Conservation (phyloP, 2,113 vertebrate species). For the Oryzias javanicus region DNA sequence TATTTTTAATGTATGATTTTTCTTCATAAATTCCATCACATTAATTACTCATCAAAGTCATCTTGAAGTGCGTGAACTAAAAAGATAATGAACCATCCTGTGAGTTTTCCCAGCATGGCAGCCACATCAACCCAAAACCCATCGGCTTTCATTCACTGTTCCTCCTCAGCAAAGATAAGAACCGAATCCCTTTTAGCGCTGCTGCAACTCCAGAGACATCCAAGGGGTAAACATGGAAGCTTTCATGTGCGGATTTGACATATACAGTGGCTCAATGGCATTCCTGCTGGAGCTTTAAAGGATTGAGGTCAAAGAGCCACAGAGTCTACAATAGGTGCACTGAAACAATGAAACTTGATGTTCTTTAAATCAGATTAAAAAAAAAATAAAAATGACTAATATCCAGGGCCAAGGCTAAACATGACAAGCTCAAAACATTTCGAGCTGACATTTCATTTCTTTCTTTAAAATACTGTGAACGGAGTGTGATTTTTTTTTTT, state of each 20-base stretch:
- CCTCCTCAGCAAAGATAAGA: slow-evolving; percentile 38
- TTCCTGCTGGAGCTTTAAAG: neutral
- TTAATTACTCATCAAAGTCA: neutral
- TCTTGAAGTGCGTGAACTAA: neutral
- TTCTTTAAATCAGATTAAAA: no score
- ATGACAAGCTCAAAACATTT: no score
- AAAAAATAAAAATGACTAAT: no score
- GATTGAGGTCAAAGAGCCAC: no score
- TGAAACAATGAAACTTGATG: no score
- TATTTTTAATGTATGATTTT: no score
- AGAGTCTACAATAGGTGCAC: no score
- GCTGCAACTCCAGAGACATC: slow-evolving; percentile 26
- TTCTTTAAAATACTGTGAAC: no score
- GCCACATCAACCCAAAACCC: slow-evolving; percentile 27
- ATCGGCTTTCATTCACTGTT: slow-evolving; percentile 5
- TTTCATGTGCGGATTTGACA: slow-evolving; percentile 31
- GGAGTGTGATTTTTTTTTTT: no score
- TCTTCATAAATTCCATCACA: no score
- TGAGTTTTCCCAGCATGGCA: slow-evolving; percentile 20
- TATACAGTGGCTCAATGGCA: neutral
- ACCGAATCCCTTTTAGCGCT: slow-evolving; percentile 33
- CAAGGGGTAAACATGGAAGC: slow-evolving; percentile 24
- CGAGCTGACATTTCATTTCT: no score
- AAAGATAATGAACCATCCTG: neutral
- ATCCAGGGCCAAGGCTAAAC: no score